Percentiles rank a stretch among this genome's conserved stretches.
phyloP scores from a whole-genome alignment of 2,888 invertebrate species.

The Rhagophthalmus giganteus region DNA sequence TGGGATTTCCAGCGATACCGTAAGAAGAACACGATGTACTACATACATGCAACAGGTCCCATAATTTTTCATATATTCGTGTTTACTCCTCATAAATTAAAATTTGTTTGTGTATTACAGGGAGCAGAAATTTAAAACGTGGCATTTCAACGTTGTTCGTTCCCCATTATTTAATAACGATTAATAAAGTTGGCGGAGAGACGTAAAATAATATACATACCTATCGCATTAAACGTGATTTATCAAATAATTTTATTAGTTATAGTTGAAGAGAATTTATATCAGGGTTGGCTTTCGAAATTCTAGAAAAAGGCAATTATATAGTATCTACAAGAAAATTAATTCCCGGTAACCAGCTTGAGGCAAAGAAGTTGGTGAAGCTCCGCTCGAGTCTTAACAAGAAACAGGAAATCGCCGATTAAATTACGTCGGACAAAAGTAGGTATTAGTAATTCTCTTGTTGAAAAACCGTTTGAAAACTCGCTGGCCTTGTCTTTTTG shows the following conservation, averaged over 20 bases:
- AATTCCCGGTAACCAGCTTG: slow-evolving; percentile 10
- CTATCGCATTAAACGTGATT: slow-evolving; percentile 12
- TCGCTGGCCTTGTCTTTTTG: slow-evolving; percentile 11
- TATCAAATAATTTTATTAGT: slow-evolving; percentile 22
- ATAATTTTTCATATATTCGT: slow-evolving; percentile 3
- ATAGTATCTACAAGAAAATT: slow-evolving; percentile 14
- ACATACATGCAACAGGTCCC: slow-evolving; percentile 1
- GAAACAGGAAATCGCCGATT: slow-evolving; percentile 16
- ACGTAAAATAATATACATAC: slow-evolving; percentile 11
- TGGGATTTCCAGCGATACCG: too few species aligned
- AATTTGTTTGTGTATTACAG: slow-evolving; percentile 1
- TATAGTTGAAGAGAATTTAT: slow-evolving; percentile 15
- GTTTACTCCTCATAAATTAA: slow-evolving; percentile 3
- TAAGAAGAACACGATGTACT: too few species aligned
- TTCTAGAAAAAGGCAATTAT: slow-evolving; percentile 14
- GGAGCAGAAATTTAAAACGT: slow-evolving; percentile 4
- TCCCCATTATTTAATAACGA: slow-evolving; percentile 1
- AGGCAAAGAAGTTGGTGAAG: slow-evolving; percentile 11
- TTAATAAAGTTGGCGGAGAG: slow-evolving; percentile 8
- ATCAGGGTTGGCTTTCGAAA: slow-evolving; percentile 11
- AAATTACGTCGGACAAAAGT: slow-evolving; percentile 8
- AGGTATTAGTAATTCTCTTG: slow-evolving; percentile 10
- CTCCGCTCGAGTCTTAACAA: slow-evolving; percentile 2
- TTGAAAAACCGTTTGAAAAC: slow-evolving; percentile 14
- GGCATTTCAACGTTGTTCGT: slow-evolving; percentile 3